These are phyloP conservation scores for Dromiciops gliroides DNA, from an alignment of 2,113 vertebrate genomes.

Conservation along the genomic window DNA sequence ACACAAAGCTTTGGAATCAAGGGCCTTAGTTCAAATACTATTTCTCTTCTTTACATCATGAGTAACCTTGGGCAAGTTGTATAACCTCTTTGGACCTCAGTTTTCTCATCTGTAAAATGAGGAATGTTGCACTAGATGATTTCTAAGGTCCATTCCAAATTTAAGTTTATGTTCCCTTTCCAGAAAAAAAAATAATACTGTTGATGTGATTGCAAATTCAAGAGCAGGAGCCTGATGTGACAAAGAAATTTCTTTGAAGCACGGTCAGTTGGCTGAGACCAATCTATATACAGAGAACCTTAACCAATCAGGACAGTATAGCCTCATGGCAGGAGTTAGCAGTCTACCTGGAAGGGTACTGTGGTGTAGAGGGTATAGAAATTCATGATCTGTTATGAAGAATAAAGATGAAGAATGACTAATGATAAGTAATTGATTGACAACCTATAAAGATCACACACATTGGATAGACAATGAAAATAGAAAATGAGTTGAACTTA, in stretches of 20 bases:
- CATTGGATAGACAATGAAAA: background rate
- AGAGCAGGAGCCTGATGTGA: background rate
- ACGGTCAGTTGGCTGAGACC: background rate
- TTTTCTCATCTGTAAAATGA: background rate
- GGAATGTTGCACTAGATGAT: background rate
- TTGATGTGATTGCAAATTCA: background rate
- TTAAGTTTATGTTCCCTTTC: background rate
- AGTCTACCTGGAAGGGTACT: background rate
- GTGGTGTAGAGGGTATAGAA: background rate
- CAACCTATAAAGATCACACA: background rate
- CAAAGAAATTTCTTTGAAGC: background rate
- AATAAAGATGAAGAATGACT: background rate
- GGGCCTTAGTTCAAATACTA: background rate
- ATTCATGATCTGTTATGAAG: background rate
- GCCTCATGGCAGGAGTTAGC: background rate
- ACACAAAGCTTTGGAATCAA: background rate
- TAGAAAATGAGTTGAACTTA: background rate
- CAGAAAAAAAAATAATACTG: background rate
- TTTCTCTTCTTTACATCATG: background rate
- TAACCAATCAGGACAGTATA: background rate
- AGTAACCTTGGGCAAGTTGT: background rate
- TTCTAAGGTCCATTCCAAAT: background rate
- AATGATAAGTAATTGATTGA: background rate
- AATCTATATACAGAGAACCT: background rate
- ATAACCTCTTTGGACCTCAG: background rate